These are phyloP conservation scores for Chloropsis hardwickii DNA, from an alignment of 2,113 vertebrate genomes.

Conservation along the genomic window DNA sequence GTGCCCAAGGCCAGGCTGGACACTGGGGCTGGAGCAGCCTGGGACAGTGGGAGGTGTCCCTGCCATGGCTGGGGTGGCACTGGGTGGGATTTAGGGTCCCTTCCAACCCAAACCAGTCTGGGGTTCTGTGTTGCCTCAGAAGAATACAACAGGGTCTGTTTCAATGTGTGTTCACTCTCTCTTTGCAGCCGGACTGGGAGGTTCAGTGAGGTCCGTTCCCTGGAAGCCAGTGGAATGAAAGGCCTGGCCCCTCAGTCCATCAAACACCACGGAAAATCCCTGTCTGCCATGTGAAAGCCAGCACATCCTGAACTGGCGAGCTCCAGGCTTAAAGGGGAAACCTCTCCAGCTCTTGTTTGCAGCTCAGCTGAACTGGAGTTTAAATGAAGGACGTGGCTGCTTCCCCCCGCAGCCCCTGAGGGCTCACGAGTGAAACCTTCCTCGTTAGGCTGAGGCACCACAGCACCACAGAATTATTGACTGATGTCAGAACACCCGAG, in stretches of 20 bases:
- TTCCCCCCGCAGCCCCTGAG: not conserved
- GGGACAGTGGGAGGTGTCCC: not conserved
- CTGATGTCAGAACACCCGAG: rapidly evolving
- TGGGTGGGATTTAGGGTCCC: rapidly evolving
- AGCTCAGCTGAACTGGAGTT: rapidly evolving
- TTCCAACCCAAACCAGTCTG: rapidly evolving
- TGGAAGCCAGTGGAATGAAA: not conserved
- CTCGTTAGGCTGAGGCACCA: rapidly evolving
- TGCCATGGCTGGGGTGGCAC: not conserved
- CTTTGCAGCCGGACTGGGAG: not conserved
- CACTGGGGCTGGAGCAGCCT: not conserved
- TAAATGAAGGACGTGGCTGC: not conserved
- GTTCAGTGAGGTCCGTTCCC: not conserved
- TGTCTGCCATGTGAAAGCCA: not conserved
- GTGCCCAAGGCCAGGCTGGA: not conserved
- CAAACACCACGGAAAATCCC: not conserved
- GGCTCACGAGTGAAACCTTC: rapidly evolving
- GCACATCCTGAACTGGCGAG: not conserved
- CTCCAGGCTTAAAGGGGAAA: not conserved
- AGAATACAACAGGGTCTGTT: not conserved
- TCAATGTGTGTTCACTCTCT: rapidly evolving
- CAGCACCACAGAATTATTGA: not conserved
- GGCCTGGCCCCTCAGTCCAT: not conserved
- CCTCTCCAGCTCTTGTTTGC: not conserved
- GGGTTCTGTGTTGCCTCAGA: not conserved